A percentile compares a stretch with the other conserved stretches of the same genome.
These are phyloP conservation scores for Penaeus japonicus DNA, from an alignment of 1,140 invertebrate species.

Conservation along the genomic window DNA sequence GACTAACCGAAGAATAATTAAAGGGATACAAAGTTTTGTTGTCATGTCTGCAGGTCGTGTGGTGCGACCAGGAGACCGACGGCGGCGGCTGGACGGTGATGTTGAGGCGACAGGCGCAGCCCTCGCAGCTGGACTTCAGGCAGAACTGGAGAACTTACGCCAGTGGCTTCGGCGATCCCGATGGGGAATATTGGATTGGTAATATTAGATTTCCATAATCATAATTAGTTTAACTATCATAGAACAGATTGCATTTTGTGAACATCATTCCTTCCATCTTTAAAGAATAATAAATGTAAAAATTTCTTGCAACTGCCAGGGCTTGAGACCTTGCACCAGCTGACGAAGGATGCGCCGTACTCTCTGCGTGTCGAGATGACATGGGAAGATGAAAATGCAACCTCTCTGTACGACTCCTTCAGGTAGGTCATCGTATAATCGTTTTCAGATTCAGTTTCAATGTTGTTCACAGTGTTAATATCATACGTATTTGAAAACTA, in stretches of 20 bases:
- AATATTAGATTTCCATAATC: not conserved
- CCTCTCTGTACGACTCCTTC: conserved; percentile 50
- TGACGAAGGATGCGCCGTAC: conserved; percentile 43
- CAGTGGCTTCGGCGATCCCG: conserved; percentile 44
- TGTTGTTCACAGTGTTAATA: too few relatives aligned
- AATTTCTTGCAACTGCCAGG: not conserved
- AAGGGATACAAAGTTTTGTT: not conserved
- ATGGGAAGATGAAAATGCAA: conserved; percentile 39
- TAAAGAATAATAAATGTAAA: not conserved
- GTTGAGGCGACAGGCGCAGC: conserved; percentile 27
- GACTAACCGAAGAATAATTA: not conserved
- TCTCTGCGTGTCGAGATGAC: conserved; percentile 47
- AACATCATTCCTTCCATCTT: not conserved
- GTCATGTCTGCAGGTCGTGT: conserved; percentile 2
- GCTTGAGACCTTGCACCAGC: conserved; percentile 43
- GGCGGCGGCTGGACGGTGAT: conserved; percentile 57
- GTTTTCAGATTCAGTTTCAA: not conserved
- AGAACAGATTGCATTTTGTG: not conserved
- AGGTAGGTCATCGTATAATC: conserved; percentile 19
- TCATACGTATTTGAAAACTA: not conserved
- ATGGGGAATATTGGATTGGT: conserved; percentile 57
- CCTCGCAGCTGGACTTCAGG: conserved; percentile 47
- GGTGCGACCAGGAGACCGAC: conserved; percentile 42
- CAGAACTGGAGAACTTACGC: conserved; percentile 33
- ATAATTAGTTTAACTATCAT: not conserved